phyloP scores from a whole-genome alignment of 2,888 invertebrate species.

The Tupiocoris notatus region DNA sequence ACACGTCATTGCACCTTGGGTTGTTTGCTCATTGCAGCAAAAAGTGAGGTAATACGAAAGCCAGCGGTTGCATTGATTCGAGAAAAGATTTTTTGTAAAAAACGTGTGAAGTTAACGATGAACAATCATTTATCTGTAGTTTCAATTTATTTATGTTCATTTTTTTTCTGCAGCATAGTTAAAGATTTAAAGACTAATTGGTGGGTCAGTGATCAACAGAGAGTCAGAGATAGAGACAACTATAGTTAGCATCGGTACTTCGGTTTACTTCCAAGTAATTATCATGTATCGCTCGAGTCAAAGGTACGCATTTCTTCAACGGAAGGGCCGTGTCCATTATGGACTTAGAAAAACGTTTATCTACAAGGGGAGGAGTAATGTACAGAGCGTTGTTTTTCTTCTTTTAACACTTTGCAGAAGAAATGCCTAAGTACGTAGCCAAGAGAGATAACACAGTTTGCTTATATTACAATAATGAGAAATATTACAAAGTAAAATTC shows the following conservation, averaged over 20 bases:
- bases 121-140: background rate
- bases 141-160: background rate
- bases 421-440: conserved; percentile 46
- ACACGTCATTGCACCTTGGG: background rate
- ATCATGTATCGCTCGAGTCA: background rate
- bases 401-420: background rate
- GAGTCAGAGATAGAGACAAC: background rate
- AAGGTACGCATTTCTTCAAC: background rate
- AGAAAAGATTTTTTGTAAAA: conserved; percentile 1
- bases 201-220: background rate
- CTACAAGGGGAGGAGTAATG: background rate
- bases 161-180: background rate
- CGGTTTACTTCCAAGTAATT: background rate
- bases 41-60: background rate
- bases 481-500: conserved; percentile 44
- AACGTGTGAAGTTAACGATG: background rate
- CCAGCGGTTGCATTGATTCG: background rate
- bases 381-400: conserved; percentile 5
- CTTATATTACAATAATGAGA: conserved; percentile 43
- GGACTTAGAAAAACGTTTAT: conserved; percentile 32
- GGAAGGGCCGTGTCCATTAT: background rate
- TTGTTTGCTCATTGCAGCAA: background rate
- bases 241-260: too few species aligned
- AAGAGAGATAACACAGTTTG: conserved; percentile 46
- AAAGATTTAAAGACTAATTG: background rate